Evolutionary conservation across 2,113 vertebrate species (phyloP).

Genomic region (Megaceryle torquata): DNA sequence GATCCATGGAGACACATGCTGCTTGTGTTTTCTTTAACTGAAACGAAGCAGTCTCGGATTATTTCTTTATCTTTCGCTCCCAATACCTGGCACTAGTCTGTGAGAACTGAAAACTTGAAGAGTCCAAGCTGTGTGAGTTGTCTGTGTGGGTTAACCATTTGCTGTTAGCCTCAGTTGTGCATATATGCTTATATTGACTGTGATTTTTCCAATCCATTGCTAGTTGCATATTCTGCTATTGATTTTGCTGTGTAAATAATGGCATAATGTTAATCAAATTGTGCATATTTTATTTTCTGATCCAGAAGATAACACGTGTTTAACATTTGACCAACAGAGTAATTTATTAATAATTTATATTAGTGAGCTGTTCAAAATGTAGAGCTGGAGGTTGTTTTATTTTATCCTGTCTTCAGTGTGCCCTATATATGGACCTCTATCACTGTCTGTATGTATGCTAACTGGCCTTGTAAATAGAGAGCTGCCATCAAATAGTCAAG

Average conservation of each 20-base stretch:
- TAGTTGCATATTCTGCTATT: background rate
- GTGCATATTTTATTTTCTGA: background rate
- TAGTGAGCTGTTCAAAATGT: background rate
- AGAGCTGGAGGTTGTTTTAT: background rate
- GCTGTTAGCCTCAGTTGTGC: background rate
- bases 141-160: background rate
- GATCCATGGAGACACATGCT: background rate
- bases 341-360: background rate
- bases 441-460: background rate
- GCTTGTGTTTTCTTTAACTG: background rate
- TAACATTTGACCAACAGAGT: background rate
- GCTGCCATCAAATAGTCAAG: accelerated
- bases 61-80: background rate
- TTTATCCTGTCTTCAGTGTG: background rate
- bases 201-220: background rate
- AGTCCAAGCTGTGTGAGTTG: background rate
- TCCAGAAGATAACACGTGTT: background rate
- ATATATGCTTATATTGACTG: background rate
- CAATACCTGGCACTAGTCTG: accelerated
- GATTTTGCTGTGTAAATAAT: background rate
- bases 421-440: background rate
- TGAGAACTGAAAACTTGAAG: background rate
- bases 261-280: background rate
- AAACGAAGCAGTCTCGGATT: background rate
- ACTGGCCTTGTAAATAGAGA: too few relatives aligned